Conservation (phyloP, 2,797 vertebrate species). For the Forpus xanthops region DNA sequence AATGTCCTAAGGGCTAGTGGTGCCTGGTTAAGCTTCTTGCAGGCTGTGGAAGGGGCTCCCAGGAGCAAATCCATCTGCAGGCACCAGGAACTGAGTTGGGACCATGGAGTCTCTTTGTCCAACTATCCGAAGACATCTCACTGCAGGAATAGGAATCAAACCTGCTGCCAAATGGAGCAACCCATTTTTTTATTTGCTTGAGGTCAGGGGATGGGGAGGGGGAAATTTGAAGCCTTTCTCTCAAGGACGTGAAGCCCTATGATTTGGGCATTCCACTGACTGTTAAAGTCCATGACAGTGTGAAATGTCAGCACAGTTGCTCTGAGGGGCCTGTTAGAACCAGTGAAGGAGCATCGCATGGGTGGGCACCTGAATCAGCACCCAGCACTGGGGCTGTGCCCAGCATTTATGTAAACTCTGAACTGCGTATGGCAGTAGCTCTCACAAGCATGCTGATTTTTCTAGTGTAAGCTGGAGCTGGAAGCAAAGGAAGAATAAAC, state of each 20-base stretch:
- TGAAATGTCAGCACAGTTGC: background rate
- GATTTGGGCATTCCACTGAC: background rate
- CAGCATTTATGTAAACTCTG: background rate
- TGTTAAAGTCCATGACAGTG: fast-evolving
- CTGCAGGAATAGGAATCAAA: background rate
- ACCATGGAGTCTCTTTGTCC: background rate
- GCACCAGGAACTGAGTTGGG: background rate
- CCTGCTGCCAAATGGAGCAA: background rate
- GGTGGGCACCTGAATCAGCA: background rate
- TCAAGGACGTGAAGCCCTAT: background rate
- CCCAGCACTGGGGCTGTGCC: background rate
- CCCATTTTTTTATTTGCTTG: background rate
- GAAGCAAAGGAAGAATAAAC: background rate
- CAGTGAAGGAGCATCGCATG: background rate
- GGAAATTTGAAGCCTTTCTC: background rate
- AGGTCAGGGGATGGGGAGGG: background rate
- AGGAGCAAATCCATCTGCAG: background rate
- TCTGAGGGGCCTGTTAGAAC: background rate
- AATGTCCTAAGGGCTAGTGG: fast-evolving
- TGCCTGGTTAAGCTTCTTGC: background rate
- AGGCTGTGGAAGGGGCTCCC: background rate
- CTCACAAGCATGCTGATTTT: background rate
- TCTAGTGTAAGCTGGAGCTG: background rate
- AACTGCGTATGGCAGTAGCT: background rate
- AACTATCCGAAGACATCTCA: background rate